phyloP scores from a whole-genome alignment of 2,797 vertebrate genomes.

The Lemur catta region DNA sequence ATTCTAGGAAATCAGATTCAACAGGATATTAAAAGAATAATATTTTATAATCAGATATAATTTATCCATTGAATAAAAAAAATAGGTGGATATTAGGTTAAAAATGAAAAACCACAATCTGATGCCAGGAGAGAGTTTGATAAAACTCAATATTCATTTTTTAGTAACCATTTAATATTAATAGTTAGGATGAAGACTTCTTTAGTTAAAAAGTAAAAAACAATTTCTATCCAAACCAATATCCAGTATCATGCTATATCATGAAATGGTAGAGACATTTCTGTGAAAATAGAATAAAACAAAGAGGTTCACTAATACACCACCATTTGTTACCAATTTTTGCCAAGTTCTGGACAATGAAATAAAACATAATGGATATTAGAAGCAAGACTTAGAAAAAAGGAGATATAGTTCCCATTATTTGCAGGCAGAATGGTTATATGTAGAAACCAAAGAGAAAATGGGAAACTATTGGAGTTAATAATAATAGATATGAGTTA shows the following conservation, averaged over 20 bases:
- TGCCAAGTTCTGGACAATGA: neutral
- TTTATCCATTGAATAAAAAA: neutral
- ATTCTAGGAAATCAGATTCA: constrained; percentile 27
- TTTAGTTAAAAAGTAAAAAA: constrained; percentile 10
- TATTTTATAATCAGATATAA: neutral
- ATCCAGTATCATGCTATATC: neutral
- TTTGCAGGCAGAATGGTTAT: neutral
- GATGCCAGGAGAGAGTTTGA: constrained; percentile 3
- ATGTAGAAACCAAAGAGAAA: constrained; percentile 10
- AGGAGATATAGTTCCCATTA: neutral
- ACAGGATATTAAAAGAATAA: constrained; percentile 24
- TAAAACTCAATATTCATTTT: constrained; percentile 21
- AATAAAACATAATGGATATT: constrained; percentile 5
- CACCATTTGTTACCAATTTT: neutral
- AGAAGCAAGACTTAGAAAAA: neutral
- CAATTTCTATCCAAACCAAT: neutral
- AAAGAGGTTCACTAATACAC: neutral
- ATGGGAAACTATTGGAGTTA: neutral
- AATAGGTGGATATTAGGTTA: neutral
- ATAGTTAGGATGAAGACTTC: constrained; percentile 19
- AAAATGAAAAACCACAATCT: neutral
- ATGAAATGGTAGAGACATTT: neutral
- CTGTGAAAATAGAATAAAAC: neutral
- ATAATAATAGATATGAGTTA: neutral
- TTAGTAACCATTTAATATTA: constrained; percentile 26